Evolutionary conservation across 2,113 vertebrate genomes (phyloP), one percentile per base, ranked within the genome.

Genomic region (Tonatia bakeri): DNA sequence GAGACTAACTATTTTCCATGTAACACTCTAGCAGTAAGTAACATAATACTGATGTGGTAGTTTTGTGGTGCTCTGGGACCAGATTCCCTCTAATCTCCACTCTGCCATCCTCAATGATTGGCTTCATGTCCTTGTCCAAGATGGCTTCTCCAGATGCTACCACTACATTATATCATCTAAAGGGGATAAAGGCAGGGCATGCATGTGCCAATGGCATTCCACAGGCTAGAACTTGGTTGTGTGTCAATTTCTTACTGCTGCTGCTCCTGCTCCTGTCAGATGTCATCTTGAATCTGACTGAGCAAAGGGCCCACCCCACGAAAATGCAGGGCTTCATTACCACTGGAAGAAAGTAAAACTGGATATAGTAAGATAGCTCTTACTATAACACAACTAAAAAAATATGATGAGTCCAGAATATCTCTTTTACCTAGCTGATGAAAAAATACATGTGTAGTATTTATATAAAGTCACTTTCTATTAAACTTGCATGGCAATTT

Each of bases 191-290:
- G 38, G 40, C 40, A n/a, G 24, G 24, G 2, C 22, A 10, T 9
- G 14, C 2, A 0, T 1, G 13, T 9, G 6, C 2, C 64, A 4
- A 19, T 8, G 12, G 5, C 0, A 15, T 45, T 82, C 69, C 69
- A 45, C 0, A 10, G 15, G 4, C 22, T 33, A 56, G 52, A 82
- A 24, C 14, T 6, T 5, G 38, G 45, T 12, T 45, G 50, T 9
- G 19, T 40, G 4, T 26, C 19, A 59, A 3, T 13, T 43, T 65
- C 19, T 33, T 52, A 43, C 0, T 65, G 43, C 22, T 36, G 0
- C 10, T 85, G 14, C 28, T n/a, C n/a, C n/a, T 36, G 10, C 40
- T 65, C 10, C 67, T 10, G 2, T 3, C 22, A 73, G 80, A 81
- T 15, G 28, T 4, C 16, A 24, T 13, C 50, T 83, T 87, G 64